These are phyloP conservation scores for Imbricaverruca yamaguchii DNA, from an alignment of 2,888 invertebrate species.

Conservation along the genomic window DNA sequence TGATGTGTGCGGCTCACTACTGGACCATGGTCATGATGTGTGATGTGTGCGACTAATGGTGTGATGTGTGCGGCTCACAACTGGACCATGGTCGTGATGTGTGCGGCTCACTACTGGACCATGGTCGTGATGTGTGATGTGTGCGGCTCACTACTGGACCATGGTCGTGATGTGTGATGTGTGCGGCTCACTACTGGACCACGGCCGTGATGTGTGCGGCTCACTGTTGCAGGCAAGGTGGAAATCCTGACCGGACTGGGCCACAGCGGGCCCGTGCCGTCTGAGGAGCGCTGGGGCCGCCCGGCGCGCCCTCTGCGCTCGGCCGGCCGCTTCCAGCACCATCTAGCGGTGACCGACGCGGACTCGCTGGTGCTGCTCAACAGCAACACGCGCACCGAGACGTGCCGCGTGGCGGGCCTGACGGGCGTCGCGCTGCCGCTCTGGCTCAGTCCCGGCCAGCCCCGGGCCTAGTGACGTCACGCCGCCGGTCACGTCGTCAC, in stretches of 20 bases:
- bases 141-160: too few relatives aligned
- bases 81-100: too few relatives aligned
- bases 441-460: slow-evolving; percentile 47
- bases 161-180: too few relatives aligned
- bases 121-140: too few relatives aligned
- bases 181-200: too few relatives aligned
- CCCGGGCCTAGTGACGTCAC: not conserved
- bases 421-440: slow-evolving; percentile 56
- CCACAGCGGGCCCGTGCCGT: slow-evolving; percentile 48
- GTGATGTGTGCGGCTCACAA: too few relatives aligned
- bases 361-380: slow-evolving; percentile 63
- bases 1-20: too few relatives aligned
- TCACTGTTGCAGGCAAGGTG: slow-evolving; percentile 52
- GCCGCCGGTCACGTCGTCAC: not conserved
- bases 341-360: slow-evolving; percentile 61
- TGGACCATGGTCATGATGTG: too few relatives aligned
- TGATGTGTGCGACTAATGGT: too few relatives aligned
- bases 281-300: slow-evolving; percentile 55
- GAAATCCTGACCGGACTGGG: slow-evolving; percentile 67
- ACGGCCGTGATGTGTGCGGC: too few relatives aligned
- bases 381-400: slow-evolving; percentile 60
- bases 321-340: slow-evolving; percentile 62
- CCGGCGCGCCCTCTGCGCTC: slow-evolving; percentile 58
- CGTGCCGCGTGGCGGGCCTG: slow-evolving; percentile 64
- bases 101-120: too few relatives aligned